Evolutionary conservation across 2,888 invertebrate genomes (phyloP).

Genomic region (Heliconius charithonia): DNA sequence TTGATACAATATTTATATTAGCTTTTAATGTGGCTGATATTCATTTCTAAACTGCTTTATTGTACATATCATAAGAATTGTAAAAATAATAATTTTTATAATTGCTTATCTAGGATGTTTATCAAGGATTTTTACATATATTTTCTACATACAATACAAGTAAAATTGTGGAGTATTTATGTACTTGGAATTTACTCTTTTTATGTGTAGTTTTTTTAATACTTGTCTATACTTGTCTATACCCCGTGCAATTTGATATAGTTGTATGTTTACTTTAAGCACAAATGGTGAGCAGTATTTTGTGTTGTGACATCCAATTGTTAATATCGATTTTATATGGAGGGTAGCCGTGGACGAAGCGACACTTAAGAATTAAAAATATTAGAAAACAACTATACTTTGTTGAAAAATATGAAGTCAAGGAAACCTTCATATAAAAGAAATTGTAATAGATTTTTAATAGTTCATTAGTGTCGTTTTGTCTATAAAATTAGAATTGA

Average conservation of each 20-base stretch:
- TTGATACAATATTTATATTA: conserved; percentile 60
- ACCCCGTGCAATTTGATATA: conserved; percentile 33
- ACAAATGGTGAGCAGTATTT: conserved; percentile 60
- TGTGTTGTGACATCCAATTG: conserved; percentile 54
- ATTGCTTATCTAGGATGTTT: conserved; percentile 7
- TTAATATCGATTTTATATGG: conserved; percentile 20
- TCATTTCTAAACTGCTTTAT: conserved; percentile 48
- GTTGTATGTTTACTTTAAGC: conserved; percentile 40
- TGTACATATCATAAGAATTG: conserved; percentile 43
- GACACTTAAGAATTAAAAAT: not conserved
- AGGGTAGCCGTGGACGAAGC: conserved; percentile 9
- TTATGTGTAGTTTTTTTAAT: conserved; percentile 7
- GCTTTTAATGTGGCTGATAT: conserved; percentile 35
- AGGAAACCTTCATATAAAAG: no score
- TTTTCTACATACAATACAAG: not conserved
- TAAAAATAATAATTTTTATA: conserved; percentile 21
- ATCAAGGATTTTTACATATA: not conserved
- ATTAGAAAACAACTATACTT: not conserved
- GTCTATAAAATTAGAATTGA: not conserved
- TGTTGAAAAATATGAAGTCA: not conserved
- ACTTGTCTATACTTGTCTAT: conserved; percentile 8
- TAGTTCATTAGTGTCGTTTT: conserved; percentile 1
- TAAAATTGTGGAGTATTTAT: conserved; percentile 5
- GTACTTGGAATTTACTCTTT: not conserved
- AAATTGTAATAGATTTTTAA: no score